These are phyloP conservation scores for Homarus americanus DNA, from an alignment of 1,140 invertebrate species.

Conservation along the genomic window DNA sequence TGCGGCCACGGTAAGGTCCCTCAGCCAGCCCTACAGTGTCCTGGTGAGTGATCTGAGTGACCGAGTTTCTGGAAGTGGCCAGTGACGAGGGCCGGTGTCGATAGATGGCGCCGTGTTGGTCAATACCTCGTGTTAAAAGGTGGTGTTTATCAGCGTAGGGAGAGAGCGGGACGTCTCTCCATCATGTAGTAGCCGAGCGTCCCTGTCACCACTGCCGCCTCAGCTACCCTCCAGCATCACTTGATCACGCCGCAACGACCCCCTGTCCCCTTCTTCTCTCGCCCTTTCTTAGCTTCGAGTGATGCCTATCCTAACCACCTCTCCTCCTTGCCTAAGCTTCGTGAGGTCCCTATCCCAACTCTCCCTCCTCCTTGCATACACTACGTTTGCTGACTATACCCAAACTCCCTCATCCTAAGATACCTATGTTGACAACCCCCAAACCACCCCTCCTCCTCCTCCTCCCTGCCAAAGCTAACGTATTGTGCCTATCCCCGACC, in stretches of 20 bases:
- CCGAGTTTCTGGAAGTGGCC: background rate
- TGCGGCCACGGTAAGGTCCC: too few relatives aligned
- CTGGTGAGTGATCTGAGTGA: too few relatives aligned
- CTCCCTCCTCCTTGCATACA: background rate
- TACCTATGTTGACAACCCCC: too few relatives aligned
- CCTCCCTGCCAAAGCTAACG: background rate
- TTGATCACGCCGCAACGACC: background rate
- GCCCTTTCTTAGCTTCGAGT: background rate
- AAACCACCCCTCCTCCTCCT: background rate
- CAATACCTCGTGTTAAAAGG: background rate
- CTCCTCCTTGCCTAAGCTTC: too few relatives aligned
- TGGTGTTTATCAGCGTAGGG: background rate
- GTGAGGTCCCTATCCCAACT: too few relatives aligned
- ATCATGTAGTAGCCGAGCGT: background rate
- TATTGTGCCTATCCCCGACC: too few relatives aligned
- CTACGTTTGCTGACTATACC: too few relatives aligned
- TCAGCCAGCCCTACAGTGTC: too few relatives aligned
- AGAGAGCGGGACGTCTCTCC: background rate
- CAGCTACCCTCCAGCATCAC: background rate
- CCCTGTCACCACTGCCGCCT: background rate
- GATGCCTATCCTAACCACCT: too few relatives aligned
- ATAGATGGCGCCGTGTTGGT: background rate
- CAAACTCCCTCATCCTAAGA: too few relatives aligned
- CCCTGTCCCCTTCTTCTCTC: background rate
- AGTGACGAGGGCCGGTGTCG: background rate